Evolutionary conservation across 2,888 invertebrate species (phyloP).

Genomic region (Acleris holmiana): DNA sequence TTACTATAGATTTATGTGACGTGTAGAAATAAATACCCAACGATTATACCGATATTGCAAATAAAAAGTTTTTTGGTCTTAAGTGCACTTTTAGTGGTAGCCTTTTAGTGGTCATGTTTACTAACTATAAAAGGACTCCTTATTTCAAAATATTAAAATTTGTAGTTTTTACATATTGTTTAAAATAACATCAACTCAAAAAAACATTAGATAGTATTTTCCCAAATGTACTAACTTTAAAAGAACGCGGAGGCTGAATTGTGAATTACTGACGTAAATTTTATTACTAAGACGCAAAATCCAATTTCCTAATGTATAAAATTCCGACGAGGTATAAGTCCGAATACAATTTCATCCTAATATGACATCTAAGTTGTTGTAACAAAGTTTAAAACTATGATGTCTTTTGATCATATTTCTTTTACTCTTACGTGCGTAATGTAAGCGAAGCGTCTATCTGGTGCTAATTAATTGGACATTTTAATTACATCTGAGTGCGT

Average conservation of each 20-base stretch:
- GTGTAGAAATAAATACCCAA: no score
- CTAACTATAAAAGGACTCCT: no score
- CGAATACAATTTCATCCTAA: not conserved
- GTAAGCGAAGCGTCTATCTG: constrained; percentile 9
- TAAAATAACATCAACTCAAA: not conserved
- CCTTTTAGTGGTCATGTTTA: no score
- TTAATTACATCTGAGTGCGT: constrained; percentile 10
- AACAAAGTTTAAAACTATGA: not conserved
- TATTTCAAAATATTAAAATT: no score
- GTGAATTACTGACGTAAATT: constrained; percentile 27
- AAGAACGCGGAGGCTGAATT: constrained; percentile 1
- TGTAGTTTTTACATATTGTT: not conserved
- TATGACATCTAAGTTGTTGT: not conserved
- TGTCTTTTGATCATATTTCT: not conserved
- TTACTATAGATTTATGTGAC: no score
- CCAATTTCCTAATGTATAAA: constrained; percentile 2
- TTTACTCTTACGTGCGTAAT: not conserved
- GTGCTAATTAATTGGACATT: constrained; percentile 28
- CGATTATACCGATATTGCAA: no score
- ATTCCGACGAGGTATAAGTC: not conserved
- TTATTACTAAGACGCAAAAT: constrained; percentile 15
- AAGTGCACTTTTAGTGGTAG: no score
- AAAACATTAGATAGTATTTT: constrained; percentile 17
- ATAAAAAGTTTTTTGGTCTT: no score
- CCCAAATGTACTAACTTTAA: constrained; percentile 19